These are phyloP conservation scores for Metopolophium dirhodum DNA, from an alignment of 1,140 invertebrate genomes.

Conservation along the genomic window DNA sequence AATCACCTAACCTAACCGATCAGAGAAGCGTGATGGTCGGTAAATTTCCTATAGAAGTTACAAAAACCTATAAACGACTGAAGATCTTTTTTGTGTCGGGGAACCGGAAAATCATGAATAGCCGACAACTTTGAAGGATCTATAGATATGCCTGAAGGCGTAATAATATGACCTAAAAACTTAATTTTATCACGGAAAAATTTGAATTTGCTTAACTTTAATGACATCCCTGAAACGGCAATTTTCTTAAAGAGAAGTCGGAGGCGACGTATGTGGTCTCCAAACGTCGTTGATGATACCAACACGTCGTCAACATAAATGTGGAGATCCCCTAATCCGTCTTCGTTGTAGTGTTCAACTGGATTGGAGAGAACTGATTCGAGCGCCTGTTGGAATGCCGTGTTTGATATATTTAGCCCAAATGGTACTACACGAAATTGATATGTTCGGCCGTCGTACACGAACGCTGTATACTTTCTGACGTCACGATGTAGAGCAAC, in stretches of 20 bases:
- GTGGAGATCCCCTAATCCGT: not conserved
- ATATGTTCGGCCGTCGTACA: not conserved
- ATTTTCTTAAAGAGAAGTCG: not conserved
- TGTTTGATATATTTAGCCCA: not conserved
- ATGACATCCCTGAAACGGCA: not conserved
- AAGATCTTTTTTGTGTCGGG: not conserved
- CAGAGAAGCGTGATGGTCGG: not conserved
- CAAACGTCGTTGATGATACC: not conserved
- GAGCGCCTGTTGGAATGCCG: not conserved
- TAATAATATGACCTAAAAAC: not conserved
- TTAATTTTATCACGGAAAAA: not conserved
- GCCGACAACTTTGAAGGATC: not conserved
- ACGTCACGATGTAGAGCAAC: not conserved
- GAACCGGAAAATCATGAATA: not conserved
- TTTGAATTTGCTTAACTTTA: not conserved
- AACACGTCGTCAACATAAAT: not conserved
- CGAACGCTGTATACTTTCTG: not conserved
- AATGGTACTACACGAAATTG: not conserved
- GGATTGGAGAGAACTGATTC: not conserved
- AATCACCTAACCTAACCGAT: not conserved
- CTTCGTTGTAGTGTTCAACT: not conserved
- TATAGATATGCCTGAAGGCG: not conserved
- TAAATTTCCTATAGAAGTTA: slow-evolving; percentile 5
- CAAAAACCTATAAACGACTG: slow-evolving; percentile 10
- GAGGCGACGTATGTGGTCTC: not conserved